Percentiles rank a stretch among this genome's conserved stretches.
Conservation (phyloP, 2,113 vertebrate species). For the Sturnus vulgaris region DNA sequence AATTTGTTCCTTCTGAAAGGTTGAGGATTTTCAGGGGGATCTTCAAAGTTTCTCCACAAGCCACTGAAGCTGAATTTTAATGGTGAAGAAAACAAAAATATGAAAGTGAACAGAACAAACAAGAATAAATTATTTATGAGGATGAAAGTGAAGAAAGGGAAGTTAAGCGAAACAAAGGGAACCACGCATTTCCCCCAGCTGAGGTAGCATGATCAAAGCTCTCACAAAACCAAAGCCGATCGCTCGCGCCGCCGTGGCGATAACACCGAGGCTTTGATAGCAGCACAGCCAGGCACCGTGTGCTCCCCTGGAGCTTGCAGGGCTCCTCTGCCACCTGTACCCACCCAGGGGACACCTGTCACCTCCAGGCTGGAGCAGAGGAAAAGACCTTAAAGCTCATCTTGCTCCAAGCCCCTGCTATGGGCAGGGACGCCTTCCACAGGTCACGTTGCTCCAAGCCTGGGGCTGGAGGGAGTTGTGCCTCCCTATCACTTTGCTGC, state of each 20-base stretch:
- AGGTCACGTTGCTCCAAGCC: not conserved
- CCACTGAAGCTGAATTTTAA: conserved; percentile 8
- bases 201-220: conserved; percentile 25
- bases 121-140: conserved; percentile 47
- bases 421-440: not conserved
- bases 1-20: not conserved
- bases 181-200: not conserved
- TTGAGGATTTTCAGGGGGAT: not conserved
- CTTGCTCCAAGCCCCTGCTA: not conserved
- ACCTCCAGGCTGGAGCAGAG: not conserved
- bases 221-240: not conserved
- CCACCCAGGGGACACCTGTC: accelerated
- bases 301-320: not conserved
- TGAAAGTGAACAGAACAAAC: conserved; percentile 53
- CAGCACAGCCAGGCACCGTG: accelerated
- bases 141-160: conserved; percentile 55
- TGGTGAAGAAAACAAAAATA: conserved; percentile 25
- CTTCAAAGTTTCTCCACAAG: conserved; percentile 25
- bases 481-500: not conserved
- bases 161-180: conserved; percentile 47
- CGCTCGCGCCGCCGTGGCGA: accelerated
- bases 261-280: not conserved
- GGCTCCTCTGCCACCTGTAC: accelerated
- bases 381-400: not conserved
- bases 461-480: not conserved